phyloP scores from a whole-genome alignment of 2,797 vertebrate species.

The Adrianichthys oophorus region DNA sequence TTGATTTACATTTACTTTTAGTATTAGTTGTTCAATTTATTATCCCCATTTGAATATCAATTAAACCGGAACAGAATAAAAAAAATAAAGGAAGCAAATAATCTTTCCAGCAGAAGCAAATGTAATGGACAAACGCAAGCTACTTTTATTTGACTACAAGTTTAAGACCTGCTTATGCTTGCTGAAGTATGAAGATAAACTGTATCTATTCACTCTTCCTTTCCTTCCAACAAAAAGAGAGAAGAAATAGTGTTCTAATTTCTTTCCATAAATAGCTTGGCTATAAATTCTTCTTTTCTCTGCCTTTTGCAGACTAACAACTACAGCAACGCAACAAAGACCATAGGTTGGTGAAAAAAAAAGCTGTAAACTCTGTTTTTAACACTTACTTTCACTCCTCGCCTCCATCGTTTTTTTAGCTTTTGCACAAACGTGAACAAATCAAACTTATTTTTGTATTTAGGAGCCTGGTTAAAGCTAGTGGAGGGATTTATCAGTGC shows the following conservation, averaged over 20 bases:
- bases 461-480: no score
- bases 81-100: not conserved
- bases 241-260: not conserved
- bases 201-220: no score
- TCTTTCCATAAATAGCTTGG: constrained; percentile 12
- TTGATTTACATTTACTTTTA: constrained; percentile 37
- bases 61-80: not conserved
- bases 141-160: no score
- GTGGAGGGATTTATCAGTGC: not conserved
- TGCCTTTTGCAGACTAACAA: constrained; percentile 62
- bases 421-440: constrained; percentile 40
- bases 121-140: no score
- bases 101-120: constrained; percentile 2
- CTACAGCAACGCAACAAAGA: constrained; percentile 35
- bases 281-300: constrained; percentile 18
- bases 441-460: constrained; percentile 2
- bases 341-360: constrained; percentile 17
- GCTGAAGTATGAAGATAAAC: no score
- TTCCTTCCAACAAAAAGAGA: no score
- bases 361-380: not conserved
- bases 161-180: no score
- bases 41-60: not conserved
- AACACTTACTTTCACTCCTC: not conserved
- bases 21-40: not conserved
- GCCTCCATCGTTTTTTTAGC: constrained; percentile 6